A percentile compares a stretch with the other conserved stretches of the same genome.
These are phyloP conservation scores for Aleiodes testaceus DNA, from an alignment of 2,888 invertebrate species.

Conservation along the genomic window DNA sequence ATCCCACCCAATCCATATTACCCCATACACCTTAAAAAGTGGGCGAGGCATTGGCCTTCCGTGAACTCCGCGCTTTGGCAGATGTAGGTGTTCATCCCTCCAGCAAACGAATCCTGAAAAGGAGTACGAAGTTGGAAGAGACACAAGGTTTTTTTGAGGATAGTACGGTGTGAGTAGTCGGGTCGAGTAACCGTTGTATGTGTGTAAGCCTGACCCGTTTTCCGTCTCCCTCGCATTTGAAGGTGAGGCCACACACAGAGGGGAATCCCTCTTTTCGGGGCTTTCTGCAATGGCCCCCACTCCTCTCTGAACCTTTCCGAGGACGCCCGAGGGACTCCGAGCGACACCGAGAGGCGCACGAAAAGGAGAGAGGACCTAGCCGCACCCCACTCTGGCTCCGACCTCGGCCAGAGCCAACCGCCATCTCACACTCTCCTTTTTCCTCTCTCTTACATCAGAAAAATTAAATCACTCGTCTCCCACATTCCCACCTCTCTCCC, in stretches of 20 bases:
- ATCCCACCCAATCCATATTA: no score
- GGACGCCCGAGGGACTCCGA: slow-evolving; percentile 53
- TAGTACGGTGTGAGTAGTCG: slow-evolving; percentile 32
- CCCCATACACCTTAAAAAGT: slow-evolving; percentile 55
- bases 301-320: slow-evolving; percentile 43
- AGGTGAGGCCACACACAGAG: slow-evolving; percentile 42
- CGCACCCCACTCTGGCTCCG: slow-evolving; percentile 48
- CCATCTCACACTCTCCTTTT: background rate
- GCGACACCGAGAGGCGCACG: slow-evolving; percentile 55
- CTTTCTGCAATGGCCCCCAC: slow-evolving; percentile 7
- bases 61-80: slow-evolving; percentile 67
- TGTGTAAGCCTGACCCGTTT: slow-evolving; percentile 62
- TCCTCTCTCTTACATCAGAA: slow-evolving; percentile 40
- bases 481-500: slow-evolving; percentile 15
- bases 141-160: slow-evolving; percentile 26
- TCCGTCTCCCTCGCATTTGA: slow-evolving; percentile 60
- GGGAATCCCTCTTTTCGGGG: slow-evolving; percentile 43
- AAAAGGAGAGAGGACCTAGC: slow-evolving; percentile 44
- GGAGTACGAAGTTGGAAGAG: slow-evolving; percentile 54
- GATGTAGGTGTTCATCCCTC: slow-evolving; percentile 55
- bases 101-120: slow-evolving; percentile 60
- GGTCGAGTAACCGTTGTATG: slow-evolving; percentile 20
- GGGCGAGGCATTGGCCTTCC: slow-evolving; percentile 68
- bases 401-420: slow-evolving; percentile 32
- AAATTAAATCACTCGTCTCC: slow-evolving; percentile 49